Percentiles rank a stretch among this genome's conserved stretches.
phyloP scores from a whole-genome alignment of 2,888 invertebrate genomes.

The Thymelicus sylvestris region DNA sequence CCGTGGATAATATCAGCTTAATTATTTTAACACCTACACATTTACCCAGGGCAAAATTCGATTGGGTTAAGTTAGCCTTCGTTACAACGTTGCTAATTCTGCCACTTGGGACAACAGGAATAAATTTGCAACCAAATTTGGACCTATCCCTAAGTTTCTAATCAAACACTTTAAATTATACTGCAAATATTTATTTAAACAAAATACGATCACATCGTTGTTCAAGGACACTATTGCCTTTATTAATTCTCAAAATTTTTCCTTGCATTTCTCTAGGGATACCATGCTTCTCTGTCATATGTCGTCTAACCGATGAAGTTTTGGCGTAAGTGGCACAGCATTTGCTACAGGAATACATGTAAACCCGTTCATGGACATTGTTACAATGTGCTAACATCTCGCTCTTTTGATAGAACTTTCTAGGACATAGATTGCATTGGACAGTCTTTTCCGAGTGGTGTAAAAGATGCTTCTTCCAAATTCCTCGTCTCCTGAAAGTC shows the following conservation, averaged over 20 bases:
- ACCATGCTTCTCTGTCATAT: slow-evolving; percentile 68
- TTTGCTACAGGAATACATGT: slow-evolving; percentile 64
- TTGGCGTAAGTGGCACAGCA: slow-evolving; percentile 71
- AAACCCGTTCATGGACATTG: slow-evolving; percentile 66
- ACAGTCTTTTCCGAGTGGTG: slow-evolving; percentile 68
- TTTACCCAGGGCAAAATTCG: too few species aligned
- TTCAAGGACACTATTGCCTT: slow-evolving; percentile 43
- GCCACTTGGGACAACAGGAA: not conserved
- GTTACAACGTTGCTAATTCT: not conserved
- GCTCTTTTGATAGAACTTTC: slow-evolving; percentile 59
- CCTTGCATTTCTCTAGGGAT: slow-evolving; percentile 71
- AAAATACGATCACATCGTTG: slow-evolving; percentile 32
- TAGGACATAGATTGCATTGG: slow-evolving; percentile 67
- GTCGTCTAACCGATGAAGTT: slow-evolving; percentile 63
- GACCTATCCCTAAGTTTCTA: not conserved
- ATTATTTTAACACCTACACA: too few species aligned
- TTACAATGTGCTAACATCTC: slow-evolving; percentile 69
- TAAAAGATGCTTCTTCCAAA: slow-evolving; percentile 74
- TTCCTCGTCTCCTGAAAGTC: slow-evolving; percentile 67
- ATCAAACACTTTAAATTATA: not conserved
- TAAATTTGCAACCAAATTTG: not conserved
- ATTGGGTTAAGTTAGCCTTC: too few species aligned
- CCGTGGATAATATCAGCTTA: too few species aligned
- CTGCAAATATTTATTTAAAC: slow-evolving; percentile 2
- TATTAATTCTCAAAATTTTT: slow-evolving; percentile 60